phyloP scores from a whole-genome alignment of 2,888 invertebrate species.

The Eucera pruinosa region DNA sequence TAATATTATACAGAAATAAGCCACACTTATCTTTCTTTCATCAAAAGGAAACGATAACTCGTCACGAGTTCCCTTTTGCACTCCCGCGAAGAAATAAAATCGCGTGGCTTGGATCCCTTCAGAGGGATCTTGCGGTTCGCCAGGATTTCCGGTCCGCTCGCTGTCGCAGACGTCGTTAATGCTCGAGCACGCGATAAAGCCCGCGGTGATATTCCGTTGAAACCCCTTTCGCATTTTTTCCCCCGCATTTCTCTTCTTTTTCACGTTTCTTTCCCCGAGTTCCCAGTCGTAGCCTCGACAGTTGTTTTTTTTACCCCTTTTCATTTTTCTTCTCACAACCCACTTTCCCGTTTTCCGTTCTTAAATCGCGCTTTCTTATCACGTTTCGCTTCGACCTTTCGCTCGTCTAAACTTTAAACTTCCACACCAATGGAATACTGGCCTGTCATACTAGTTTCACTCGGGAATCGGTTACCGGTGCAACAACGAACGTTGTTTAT shows the following conservation, averaged over 20 bases:
- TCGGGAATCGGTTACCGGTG: not conserved
- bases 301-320: not conserved
- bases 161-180: constrained; percentile 57
- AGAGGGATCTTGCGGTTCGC: constrained; percentile 41
- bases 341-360: not conserved
- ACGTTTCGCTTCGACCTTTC: constrained; percentile 25
- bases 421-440: not conserved
- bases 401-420: constrained; percentile 15
- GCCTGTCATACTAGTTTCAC: constrained; percentile 7
- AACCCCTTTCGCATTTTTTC: constrained; percentile 36
- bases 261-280: not conserved
- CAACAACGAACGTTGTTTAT: constrained; percentile 1
- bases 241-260: constrained; percentile 9
- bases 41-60: constrained; percentile 33
- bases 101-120: constrained; percentile 40
- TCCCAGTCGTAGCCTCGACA: not conserved
- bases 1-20: not conserved
- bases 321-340: constrained; percentile 2
- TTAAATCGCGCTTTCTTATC: constrained; percentile 46
- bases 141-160: constrained; percentile 54
- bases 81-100: constrained; percentile 47
- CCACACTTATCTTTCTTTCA: constrained; percentile 38
- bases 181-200: constrained; percentile 59
- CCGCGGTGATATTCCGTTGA: constrained; percentile 44
- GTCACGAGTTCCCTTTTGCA: not conserved